These are phyloP conservation scores for Perizoma flavofasciatum DNA, from an alignment of 2,888 invertebrate genomes.

Conservation along the genomic window DNA sequence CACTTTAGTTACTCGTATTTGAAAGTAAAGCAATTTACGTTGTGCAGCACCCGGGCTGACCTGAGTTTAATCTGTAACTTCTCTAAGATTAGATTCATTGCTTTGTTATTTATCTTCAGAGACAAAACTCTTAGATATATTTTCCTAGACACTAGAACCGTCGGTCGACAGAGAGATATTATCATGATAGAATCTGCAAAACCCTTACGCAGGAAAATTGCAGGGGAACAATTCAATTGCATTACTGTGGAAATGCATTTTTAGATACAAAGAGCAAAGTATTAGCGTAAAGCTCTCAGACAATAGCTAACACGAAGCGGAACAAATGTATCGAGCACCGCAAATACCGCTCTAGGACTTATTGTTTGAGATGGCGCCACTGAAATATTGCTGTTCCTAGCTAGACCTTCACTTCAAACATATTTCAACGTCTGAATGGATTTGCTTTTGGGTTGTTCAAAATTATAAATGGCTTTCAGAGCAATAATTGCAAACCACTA, in stretches of 20 bases:
- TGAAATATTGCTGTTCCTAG: slow-evolving; percentile 64
- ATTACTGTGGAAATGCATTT: slow-evolving; percentile 62
- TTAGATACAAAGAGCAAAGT: slow-evolving; percentile 62
- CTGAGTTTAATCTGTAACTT: slow-evolving; percentile 38
- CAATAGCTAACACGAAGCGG: slow-evolving; percentile 70
- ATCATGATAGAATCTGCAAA: slow-evolving; percentile 36
- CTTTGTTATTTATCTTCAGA: slow-evolving; percentile 37
- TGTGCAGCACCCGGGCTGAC: slow-evolving; percentile 40
- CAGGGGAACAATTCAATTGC: slow-evolving; percentile 52
- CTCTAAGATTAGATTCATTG: slow-evolving; percentile 40
- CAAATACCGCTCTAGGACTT: slow-evolving; percentile 67
- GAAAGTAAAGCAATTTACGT: slow-evolving; percentile 48
- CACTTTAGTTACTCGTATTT: slow-evolving; percentile 53
- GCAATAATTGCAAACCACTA: slow-evolving; percentile 29
- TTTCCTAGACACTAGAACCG: slow-evolving; percentile 31
- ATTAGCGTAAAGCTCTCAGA: slow-evolving; percentile 71
- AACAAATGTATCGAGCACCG: slow-evolving; percentile 73
- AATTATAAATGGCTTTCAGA: no score
- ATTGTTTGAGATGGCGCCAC: slow-evolving; percentile 67
- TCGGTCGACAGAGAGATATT: slow-evolving; percentile 35
- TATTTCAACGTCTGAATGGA: slow-evolving; percentile 43
- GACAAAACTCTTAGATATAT: slow-evolving; percentile 33
- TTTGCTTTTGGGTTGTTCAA: slow-evolving; percentile 33
- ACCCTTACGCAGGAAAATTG: slow-evolving; percentile 41
- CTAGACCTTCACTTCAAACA: slow-evolving; percentile 42